Conservation (phyloP, 2,113 vertebrate species). For the Cyprinus carpio region DNA sequence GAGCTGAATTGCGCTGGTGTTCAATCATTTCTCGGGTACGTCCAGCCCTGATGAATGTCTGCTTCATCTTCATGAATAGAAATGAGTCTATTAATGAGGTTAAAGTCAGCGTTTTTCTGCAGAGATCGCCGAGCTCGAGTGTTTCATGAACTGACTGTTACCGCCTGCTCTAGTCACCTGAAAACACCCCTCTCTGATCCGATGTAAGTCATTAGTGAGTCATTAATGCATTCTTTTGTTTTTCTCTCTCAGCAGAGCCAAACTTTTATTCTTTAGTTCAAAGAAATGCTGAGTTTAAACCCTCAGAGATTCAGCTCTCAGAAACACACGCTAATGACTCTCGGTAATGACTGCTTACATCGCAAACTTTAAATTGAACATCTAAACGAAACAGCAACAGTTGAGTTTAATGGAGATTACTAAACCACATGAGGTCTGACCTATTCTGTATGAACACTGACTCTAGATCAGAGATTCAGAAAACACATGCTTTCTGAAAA, state of each 20-base stretch:
- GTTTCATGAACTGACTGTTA: neutral
- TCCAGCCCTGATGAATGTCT: slow-evolving; percentile 61
- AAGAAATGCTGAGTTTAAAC: neutral
- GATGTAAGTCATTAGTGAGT: neutral
- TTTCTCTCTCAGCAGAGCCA: neutral
- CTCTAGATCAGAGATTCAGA: neutral
- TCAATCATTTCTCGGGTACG: neutral
- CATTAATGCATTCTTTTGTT: neutral
- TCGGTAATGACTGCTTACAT: neutral
- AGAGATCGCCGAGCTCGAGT: neutral
- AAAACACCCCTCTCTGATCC: neutral
- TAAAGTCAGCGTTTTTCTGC: neutral
- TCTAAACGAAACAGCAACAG: neutral
- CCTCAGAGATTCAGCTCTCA: neutral
- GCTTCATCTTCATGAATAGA: slow-evolving; percentile 68
- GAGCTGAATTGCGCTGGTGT: neutral
- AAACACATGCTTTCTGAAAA: neutral
- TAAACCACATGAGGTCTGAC: neutral
- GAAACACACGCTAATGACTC: neutral
- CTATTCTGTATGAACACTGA: neutral
- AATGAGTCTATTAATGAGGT: slow-evolving; percentile 57
- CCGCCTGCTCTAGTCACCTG: neutral
- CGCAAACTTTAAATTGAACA: neutral
- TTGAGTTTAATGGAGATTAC: neutral
- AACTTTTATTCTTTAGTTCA: neutral